Base-by-base conservation (phyloP, 2,888 invertebrate species). In the Chrysolina haemoptera region DNA sequence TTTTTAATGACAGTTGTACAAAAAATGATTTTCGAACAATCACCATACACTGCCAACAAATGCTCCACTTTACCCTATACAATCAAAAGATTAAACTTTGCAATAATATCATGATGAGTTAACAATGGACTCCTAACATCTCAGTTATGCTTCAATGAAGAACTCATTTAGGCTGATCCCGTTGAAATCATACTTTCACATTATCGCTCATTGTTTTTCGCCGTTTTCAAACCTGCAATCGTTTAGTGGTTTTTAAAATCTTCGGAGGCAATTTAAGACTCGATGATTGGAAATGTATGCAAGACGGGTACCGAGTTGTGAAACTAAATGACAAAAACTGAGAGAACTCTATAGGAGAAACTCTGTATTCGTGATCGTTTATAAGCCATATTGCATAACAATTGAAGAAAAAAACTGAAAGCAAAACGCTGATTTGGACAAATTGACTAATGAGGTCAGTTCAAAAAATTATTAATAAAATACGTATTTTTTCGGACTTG, bases 81-180 rank as follows among this genome's bases (percentile, higher is more conserved):
- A 22, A 9, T 53, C 35, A 8, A 59, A 35, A n/a, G n/a, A 27
- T 27, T 59, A n/a, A 35, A 59, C 14, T 35, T 59, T 35, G 59
- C 59, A 59, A 59, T 59, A 59, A 27, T 35, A 59, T 35, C n/a
- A 59, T 27, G 14, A 59, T 35, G 27, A 59, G 27, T 27, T n/a
- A 27, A 59, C 59, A 59, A 59, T 27, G 12, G 27, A n/a, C 20
- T 27, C 14, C 22, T 27, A 8, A 59, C 59, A 27, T 59, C 59
- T 22, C 59, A 59, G 59, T 59, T 59, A 12, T 35, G 59, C 59
- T 6, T 59, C 27, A 59, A 59, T n/a, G 14, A 22, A 27, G 14
- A 22, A 27, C n/a, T 59, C n/a, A 27, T 59, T 14, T 59, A 35
- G 59, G 35, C 35, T 27, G 14, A 59, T 35, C n/a, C n/a, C 9